Evolutionary conservation across 2,797 vertebrate species (phyloP).

Genomic region (Mionectes olivaceus): DNA sequence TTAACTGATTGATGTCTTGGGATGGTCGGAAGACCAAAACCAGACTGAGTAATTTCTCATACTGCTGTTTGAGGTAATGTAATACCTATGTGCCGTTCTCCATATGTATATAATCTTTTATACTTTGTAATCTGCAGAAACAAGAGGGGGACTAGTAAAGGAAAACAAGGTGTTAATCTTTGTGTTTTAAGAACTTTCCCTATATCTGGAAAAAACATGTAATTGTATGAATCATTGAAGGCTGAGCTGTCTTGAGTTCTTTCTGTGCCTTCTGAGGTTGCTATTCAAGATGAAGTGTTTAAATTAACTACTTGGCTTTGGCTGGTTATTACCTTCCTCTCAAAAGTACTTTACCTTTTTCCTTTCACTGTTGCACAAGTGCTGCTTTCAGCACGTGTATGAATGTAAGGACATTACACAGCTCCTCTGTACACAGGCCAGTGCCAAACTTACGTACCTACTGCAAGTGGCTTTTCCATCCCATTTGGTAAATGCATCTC

Average conservation of each 20-base stretch:
- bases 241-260: constrained; percentile 21
- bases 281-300: constrained; percentile 35
- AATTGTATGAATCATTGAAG: not conserved
- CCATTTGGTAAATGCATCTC: not conserved
- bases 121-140: not conserved
- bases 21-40: not conserved
- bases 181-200: not conserved
- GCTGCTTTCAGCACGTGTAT: not conserved
- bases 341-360: not conserved
- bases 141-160: not conserved
- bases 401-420: not conserved
- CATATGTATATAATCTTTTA: constrained; percentile 5
- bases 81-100: not conserved
- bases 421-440: not conserved
- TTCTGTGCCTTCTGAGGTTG: constrained; percentile 56
- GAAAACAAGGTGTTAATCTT: not conserved
- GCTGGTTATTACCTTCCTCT: constrained; percentile 15
- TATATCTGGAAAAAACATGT: not conserved
- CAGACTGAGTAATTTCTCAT: not conserved
- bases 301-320: constrained; percentile 21
- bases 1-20: not conserved
- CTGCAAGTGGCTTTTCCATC: not conserved
- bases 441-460: not conserved
- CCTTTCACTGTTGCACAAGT: not conserved
- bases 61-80: not conserved